Base-by-base conservation (phyloP, 2,113 vertebrate genomes). In the Sclerurus mexicanus region DNA sequence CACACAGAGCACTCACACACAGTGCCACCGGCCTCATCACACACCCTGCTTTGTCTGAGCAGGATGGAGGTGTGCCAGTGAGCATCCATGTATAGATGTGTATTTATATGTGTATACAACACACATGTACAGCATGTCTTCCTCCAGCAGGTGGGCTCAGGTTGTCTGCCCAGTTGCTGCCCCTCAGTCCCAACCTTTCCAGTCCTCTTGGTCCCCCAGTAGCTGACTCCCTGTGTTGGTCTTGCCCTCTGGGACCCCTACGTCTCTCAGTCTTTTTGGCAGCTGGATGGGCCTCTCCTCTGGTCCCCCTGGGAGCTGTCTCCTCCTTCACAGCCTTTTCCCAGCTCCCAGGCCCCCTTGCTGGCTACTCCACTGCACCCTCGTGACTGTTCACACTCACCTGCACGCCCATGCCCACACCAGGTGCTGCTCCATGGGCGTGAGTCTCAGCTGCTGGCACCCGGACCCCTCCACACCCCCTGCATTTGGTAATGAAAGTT, bases 121-220 rank as follows among this genome's bases (percentile, higher is more conserved):
- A 22, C 22, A 25, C 7, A 3, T 1, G 17, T n/a, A 5, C 39
- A 30, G 5, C 0, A 9, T 40, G 19, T 64, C 37, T 72, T 55
- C 10, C 49, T n/a, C 46, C 58, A 55, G 39, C 16, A 67, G 46
- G 40, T 46, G 58, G 21, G 64, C 52, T 78, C 52, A 28, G 35
- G 8, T 28, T 60, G 4, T 14, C 14, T 73, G 14, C 40, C 40
- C 58, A 28, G 58, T 6, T 40, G 40, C 21, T 83, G 55, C 25
- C 47, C 63, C 63, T 84, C 9, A 1, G 33, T 69, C 14, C 71
- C 50, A 40, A 6, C 13, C 37, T 30, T 31, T 62, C 25, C 53
- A 62, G 46, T 7, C 35, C 8, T 11, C 5, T 12, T 37, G 44
- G 27, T 52, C 23, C 18, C 16, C 6, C 56, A 28, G 17, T 0